Evolutionary conservation across 2,113 vertebrate species (phyloP).

Genomic region (Ceyx margarethae): DNA sequence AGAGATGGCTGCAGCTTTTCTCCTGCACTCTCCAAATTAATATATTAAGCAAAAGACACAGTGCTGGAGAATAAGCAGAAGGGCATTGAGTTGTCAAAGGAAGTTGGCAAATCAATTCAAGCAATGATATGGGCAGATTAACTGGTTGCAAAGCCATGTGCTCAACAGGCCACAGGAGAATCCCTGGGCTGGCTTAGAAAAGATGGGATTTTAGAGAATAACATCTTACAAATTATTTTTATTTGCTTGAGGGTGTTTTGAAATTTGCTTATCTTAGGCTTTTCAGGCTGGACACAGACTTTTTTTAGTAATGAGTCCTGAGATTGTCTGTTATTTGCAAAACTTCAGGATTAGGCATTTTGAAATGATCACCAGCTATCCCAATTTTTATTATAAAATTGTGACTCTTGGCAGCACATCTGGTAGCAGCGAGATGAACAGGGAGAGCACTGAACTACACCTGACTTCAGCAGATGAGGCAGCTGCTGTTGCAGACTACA

Average conservation of each 20-base stretch:
- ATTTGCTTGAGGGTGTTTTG: not conserved
- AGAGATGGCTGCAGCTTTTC: not conserved
- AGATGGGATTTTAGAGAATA: not conserved
- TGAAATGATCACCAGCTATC: not conserved
- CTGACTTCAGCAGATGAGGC: not conserved
- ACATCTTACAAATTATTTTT: not conserved
- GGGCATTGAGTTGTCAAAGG: not conserved
- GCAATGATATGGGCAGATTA: not conserved
- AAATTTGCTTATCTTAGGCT: not conserved
- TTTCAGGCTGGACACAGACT: not conserved
- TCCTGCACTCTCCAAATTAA: not conserved
- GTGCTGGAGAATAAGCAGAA: not conserved
- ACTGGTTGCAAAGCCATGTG: not conserved
- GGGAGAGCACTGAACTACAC: rapidly evolving
- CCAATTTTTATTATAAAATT: not conserved
- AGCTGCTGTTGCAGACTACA: not conserved
- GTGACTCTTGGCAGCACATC: not conserved
- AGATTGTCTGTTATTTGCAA: rapidly evolving
- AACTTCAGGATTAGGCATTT: not conserved
- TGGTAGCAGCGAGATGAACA: not conserved
- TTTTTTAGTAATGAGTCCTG: not conserved
- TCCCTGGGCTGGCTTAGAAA: not conserved
- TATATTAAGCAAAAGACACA: rapidly evolving
- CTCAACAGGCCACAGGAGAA: not conserved
- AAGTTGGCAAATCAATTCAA: not conserved